phyloP scores from a whole-genome alignment of 2,113 vertebrate genomes.

The Psophia crepitans region DNA sequence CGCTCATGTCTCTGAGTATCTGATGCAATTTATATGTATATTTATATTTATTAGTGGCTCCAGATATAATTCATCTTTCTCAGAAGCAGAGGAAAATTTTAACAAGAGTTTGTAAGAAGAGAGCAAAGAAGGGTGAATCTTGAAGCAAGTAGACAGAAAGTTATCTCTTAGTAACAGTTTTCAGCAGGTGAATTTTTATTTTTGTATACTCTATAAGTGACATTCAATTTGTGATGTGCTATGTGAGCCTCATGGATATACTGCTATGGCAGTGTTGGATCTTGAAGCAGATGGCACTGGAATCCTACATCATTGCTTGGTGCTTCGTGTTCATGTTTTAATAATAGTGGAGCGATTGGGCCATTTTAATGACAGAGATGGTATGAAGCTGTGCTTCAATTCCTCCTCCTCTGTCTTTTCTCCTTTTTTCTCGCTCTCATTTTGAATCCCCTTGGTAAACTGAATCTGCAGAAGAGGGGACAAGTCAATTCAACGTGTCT shows the following conservation, averaged over 20 bases:
- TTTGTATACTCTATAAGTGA: accelerated
- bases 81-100: not conserved
- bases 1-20: not conserved
- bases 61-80: not conserved
- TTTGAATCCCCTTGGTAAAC: not conserved
- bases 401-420: not conserved
- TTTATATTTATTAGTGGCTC: slow-evolving; percentile 4
- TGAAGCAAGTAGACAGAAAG: not conserved
- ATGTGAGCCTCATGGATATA: not conserved
- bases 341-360: not conserved
- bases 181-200: not conserved
- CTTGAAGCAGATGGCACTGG: not conserved
- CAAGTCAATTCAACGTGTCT: not conserved
- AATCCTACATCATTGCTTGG: not conserved
- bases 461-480: not conserved
- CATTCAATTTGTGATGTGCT: not conserved
- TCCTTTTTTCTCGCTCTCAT: not conserved
- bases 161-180: not conserved
- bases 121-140: not conserved
- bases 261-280: not conserved
- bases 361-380: not conserved
- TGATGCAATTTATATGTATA: not conserved
- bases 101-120: not conserved
- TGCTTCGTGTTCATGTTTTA: not conserved
- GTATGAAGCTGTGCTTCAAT: not conserved